phyloP scores from a whole-genome alignment of 1,140 invertebrate species.

The Belonocnema kinseyi region DNA sequence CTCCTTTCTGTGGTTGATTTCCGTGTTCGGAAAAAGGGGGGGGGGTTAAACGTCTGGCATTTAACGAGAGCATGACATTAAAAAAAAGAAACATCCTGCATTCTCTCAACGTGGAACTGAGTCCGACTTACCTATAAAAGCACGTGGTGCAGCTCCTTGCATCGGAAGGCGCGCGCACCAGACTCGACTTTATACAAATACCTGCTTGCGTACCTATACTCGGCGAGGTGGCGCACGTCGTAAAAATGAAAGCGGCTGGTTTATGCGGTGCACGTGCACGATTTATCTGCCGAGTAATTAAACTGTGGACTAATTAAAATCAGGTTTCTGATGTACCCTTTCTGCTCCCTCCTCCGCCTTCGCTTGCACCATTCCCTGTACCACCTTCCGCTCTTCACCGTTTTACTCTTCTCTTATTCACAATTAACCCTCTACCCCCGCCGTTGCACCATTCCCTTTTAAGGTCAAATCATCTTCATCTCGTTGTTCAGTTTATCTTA shows the following conservation, averaged over 20 bases:
- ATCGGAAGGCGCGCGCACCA: conserved; percentile 31
- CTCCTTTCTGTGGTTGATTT: background rate
- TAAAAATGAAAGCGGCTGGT: conserved; percentile 76
- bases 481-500: conserved; percentile 35
- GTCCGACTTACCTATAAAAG: conserved; percentile 40
- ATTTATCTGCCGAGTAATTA: conserved; percentile 77
- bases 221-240: conserved; percentile 62
- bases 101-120: conserved; percentile 58
- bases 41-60: background rate
- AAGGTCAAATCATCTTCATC: conserved; percentile 25
- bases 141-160: conserved; percentile 29
- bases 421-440: conserved; percentile 43
- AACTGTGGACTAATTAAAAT: conserved; percentile 78
- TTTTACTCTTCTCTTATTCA: conserved; percentile 45
- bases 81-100: conserved; percentile 68
- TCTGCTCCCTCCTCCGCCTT: conserved; percentile 45
- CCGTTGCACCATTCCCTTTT: conserved; percentile 33
- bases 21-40: background rate
- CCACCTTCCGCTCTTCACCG: conserved; percentile 42
- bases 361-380: conserved; percentile 38
- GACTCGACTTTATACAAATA: conserved; percentile 43
- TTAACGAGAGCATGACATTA: conserved; percentile 45
- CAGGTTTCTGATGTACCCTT: conserved; percentile 75
- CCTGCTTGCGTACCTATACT: conserved; percentile 52
- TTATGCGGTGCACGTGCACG: conserved; percentile 77